Evolutionary conservation across 2,888 invertebrate genomes (phyloP).

Genomic region (Physocephala rufipes): DNA sequence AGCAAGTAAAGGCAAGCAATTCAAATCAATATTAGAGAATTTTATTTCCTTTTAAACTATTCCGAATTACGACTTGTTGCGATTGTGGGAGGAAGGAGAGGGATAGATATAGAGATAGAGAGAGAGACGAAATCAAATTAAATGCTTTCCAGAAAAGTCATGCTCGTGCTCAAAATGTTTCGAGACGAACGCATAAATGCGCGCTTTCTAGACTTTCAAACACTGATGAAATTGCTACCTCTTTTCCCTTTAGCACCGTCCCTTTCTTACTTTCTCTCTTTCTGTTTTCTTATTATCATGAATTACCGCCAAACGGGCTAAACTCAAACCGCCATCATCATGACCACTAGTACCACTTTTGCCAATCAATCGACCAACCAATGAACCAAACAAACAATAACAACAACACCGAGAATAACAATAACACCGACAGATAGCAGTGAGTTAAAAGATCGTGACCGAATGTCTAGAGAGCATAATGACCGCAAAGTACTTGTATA

Average conservation of each 20-base stretch:
- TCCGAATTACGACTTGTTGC: constrained; percentile 13
- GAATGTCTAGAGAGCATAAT: constrained; percentile 66
- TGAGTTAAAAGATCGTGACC: constrained; percentile 65
- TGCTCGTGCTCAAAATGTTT: constrained; percentile 9
- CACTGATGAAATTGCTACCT: constrained; percentile 21
- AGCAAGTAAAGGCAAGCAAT: constrained; percentile 38
- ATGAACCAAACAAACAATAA: constrained; percentile 20
- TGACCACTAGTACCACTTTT: background rate
- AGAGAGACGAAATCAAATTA: constrained; percentile 18
- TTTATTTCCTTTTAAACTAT: constrained; percentile 38
- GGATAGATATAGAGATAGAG: no score
- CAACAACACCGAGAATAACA: background rate
- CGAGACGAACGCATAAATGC: constrained; percentile 49
- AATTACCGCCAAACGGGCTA: constrained; percentile 7
- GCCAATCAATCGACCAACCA: constrained; percentile 5
- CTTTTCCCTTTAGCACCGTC: background rate
- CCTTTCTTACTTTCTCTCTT: background rate
- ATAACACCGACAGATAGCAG: constrained; percentile 47
- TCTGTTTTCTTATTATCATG: no score
- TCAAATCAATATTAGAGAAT: constrained; percentile 51
- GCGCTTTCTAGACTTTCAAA: constrained; percentile 52
- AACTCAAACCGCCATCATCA: constrained; percentile 20
- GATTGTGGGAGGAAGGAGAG: constrained; percentile 4
- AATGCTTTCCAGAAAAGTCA: constrained; percentile 11
- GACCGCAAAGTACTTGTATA: constrained; percentile 60